Evolutionary conservation across 2,797 vertebrate species (phyloP), one percentile per base, ranked within the genome.

Genomic region (Gambusia yucatana): DNA sequence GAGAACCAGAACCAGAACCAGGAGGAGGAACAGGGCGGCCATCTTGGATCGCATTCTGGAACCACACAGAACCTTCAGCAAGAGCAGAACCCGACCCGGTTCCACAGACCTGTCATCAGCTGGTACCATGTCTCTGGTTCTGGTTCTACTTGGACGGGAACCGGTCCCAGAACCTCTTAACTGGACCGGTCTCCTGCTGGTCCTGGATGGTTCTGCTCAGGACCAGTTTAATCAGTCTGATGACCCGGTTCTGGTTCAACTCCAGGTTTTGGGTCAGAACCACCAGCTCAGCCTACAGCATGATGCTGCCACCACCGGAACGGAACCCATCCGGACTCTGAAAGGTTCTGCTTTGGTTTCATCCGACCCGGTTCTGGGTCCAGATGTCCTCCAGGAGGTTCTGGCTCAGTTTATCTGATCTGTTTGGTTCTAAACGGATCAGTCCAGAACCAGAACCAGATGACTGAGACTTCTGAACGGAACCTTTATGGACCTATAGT

Each of bases 31-130:
- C 0, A 95, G 77, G 0, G 91, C 96, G 1, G 94, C 96, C 48
- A 96, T 86, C 91, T 96, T 99, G 20, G 96, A 94, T 90, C 96
- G 93, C 96, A 96, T 98, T 97, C 81, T 80, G 77, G 72, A 69
- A 73, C 1, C 75, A 30, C 25, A 10, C 5, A 9, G 13, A 25
- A 33, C 20, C 33, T 72, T 46, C 50, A 73, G 28, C 48, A 39
- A 39, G 11, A 70, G 4, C 22, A 39, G 30, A 47, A 44, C 30
- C 11, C 6, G 17, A 50, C 13, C 10, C 10, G 16, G 14, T 36
- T 25, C 33, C 47, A 30, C 14, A 17, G 1, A 30, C 13, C 4
- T 3, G 10, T n/a, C 52, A 61, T 36, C 59, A 33, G 59, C 59
- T 63, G 28, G 14, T 7, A 16, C 16, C 57, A 63, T 16, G 2